Conservation (phyloP, 1,140 invertebrate genomes). For the Drosophila kurseongensis region DNA sequence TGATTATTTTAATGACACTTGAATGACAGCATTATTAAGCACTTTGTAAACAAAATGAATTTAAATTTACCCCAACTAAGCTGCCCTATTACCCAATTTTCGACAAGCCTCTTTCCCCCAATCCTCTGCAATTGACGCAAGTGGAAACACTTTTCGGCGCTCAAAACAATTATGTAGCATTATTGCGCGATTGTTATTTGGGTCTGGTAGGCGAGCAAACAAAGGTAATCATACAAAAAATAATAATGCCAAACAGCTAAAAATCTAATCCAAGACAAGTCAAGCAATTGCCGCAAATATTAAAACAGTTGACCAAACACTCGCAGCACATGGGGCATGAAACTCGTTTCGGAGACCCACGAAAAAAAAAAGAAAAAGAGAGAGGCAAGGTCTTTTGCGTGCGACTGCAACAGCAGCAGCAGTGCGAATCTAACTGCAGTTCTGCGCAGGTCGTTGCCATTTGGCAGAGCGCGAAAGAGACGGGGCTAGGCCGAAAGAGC, state of each 20-base stretch:
- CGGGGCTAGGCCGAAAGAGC: slow-evolving; percentile 8
- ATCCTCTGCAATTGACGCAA: slow-evolving; percentile 30
- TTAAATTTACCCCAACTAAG: slow-evolving; percentile 32
- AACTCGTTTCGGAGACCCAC: slow-evolving; percentile 62
- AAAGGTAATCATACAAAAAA: slow-evolving; percentile 28
- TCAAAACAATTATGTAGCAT: slow-evolving; percentile 40
- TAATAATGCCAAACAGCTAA: slow-evolving; percentile 34
- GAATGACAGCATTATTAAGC: slow-evolving; percentile 8
- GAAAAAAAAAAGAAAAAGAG: slow-evolving; percentile 65
- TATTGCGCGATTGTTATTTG: slow-evolving; percentile 54
- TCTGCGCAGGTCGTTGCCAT: slow-evolving; percentile 80
- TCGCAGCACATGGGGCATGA: slow-evolving; percentile 16
- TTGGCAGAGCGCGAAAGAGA: slow-evolving; percentile 37
- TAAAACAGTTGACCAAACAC: slow-evolving; percentile 73
- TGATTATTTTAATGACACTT: slow-evolving; percentile 11
- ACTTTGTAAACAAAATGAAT: slow-evolving; percentile 30
- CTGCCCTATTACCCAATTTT: slow-evolving; percentile 34
- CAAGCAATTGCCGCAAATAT: slow-evolving; percentile 67
- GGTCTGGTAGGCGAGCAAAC: slow-evolving; percentile 41
- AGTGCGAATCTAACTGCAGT: slow-evolving; percentile 75
- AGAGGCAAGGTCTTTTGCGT: slow-evolving; percentile 80
- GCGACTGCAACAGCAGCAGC: slow-evolving; percentile 59
- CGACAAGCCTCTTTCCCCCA: neutral
- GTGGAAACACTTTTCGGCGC: slow-evolving; percentile 28
- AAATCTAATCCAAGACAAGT: slow-evolving; percentile 71